Conservation (phyloP, 2,797 vertebrate species). For the Pitangus sulphuratus region DNA sequence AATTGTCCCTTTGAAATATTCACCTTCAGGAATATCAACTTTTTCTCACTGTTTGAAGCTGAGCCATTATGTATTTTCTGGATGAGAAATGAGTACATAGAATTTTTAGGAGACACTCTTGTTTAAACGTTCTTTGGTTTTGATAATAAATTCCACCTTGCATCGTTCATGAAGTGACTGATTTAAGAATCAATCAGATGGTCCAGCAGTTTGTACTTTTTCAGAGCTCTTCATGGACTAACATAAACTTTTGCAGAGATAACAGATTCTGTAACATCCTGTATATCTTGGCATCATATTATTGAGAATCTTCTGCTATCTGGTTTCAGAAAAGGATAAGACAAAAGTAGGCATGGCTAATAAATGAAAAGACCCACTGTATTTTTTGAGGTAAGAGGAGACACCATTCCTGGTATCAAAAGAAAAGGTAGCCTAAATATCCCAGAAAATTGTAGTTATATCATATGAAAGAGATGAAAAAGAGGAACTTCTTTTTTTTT, state of each 20-base stretch:
- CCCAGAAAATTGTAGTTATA: neutral
- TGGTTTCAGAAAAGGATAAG: neutral
- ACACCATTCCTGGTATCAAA: neutral
- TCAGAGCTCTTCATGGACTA: neutral
- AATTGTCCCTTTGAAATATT: neutral
- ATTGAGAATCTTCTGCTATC: neutral
- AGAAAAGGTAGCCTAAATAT: neutral
- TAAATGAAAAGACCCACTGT: neutral
- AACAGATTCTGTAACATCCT: neutral
- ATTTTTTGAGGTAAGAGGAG: neutral
- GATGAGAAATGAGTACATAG: neutral
- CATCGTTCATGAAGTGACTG: neutral
- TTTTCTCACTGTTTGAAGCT: neutral
- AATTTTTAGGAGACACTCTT: neutral
- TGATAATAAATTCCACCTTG: neutral
- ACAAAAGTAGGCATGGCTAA: neutral
- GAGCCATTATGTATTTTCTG: neutral
- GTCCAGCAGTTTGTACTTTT: neutral
- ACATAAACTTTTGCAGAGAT: neutral
- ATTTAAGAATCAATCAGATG: neutral
- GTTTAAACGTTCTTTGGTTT: neutral
- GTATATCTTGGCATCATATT: neutral
- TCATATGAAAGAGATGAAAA: neutral
- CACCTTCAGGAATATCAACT: neutral
- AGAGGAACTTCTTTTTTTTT: neutral